Conservation (phyloP, 2,113 vertebrate genomes). For the Periophthalmodon schlosseri region DNA sequence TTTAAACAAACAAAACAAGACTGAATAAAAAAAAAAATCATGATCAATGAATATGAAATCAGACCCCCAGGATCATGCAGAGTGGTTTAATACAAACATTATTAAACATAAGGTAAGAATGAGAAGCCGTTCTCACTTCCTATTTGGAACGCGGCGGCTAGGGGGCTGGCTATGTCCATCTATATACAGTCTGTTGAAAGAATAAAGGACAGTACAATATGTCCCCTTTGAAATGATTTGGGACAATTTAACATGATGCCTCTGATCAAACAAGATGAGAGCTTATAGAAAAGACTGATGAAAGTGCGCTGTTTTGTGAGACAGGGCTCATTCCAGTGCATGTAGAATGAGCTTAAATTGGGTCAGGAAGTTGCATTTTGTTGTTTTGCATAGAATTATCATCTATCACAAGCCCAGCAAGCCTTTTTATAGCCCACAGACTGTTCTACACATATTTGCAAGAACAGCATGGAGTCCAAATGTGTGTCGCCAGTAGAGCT, state of each 20-base stretch:
- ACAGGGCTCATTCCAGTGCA: background rate
- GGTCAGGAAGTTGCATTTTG: constrained; percentile 38
- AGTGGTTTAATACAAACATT: too few species aligned
- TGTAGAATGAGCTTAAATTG: constrained; percentile 32
- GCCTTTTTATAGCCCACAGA: constrained; percentile 3
- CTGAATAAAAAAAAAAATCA: too few species aligned
- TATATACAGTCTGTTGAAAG: too few species aligned
- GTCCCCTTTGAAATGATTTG: background rate
- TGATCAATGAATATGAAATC: too few species aligned
- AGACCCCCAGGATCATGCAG: too few species aligned
- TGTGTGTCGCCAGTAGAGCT: background rate
- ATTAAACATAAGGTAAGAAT: too few species aligned
- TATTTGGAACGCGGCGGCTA: too few species aligned
- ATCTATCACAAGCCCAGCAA: constrained; percentile 14
- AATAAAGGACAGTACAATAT: background rate
- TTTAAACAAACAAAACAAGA: too few species aligned
- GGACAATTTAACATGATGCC: background rate
- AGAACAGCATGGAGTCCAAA: background rate
- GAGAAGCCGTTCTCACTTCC: too few species aligned
- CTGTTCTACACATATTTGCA: constrained; percentile 3
- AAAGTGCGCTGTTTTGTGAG: constrained; percentile 2
- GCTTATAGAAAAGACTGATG: background rate
- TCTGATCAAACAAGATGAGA: background rate
- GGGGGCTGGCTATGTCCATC: too few species aligned
- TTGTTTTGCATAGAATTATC: constrained; percentile 16